Evolutionary conservation across 2,888 invertebrate species (phyloP), one percentile per base, ranked within the genome.

Genomic region (Operophtera brumata): DNA sequence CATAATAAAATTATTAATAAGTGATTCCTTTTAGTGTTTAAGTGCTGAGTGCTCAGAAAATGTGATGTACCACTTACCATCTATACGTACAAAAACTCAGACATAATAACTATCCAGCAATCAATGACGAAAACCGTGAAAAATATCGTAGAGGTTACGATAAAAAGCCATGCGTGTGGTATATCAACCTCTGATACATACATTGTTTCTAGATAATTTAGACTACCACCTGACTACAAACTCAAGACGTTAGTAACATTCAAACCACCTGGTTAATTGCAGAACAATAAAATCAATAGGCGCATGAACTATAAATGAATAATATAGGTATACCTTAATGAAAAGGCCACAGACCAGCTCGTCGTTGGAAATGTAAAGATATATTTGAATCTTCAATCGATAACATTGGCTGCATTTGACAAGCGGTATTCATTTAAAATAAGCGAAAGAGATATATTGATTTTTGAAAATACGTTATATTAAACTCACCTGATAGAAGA

Each of bases 401-500:
- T 51, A 51, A n/a, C 30, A n/a, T 14, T 10, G 35, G 35, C 48
- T 55, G 55, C 50, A 51, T 35, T 39, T 26, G 2, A 30, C 14
- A 43, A 14, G 12, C 14, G 42, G 46, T 9, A 47, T 41, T 26
- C 44, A 25, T 36, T 42, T 14, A 30, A 36, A 20, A 20, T 35
- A 45, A 41, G 42, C 32, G 26, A 44, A 54, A 39, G 40, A 34
- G n/a, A 39, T 11, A 14, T 43, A 57, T 46, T n/a, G 42, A 50
- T 34, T 48, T 46, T 14, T 25, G 9, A 39, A 42, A 26, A 20
- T 12, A 36, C 1, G 11, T 10, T 9, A 14, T 10, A 30, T 1
- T 26, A 9, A 30, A 55, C 75, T 70, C 51, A 78, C 77, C 75
- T 73, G 64, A 52, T 52, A 39, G 43, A 52, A 56, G 51, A 52